Percentiles rank a stretch among this genome's conserved stretches.
Conservation (phyloP, 2,113 vertebrate genomes). For the Vulpes vulpes region DNA sequence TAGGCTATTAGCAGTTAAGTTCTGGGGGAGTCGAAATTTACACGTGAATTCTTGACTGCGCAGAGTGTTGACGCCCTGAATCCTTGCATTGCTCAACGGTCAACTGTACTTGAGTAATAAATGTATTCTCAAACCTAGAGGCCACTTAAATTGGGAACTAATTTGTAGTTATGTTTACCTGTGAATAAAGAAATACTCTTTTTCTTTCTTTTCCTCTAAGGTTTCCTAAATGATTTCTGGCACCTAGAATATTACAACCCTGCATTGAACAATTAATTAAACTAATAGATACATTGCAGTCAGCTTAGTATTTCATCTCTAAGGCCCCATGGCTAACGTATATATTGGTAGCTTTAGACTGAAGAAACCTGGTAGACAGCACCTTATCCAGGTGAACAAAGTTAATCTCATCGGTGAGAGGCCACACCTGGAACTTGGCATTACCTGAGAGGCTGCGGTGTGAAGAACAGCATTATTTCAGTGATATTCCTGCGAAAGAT, state of each 20-base stretch:
- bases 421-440: neutral
- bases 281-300: neutral
- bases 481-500: neutral
- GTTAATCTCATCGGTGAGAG: neutral
- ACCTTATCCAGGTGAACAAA: neutral
- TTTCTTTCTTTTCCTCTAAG: neutral
- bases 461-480: neutral
- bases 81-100: neutral
- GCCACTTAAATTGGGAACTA: neutral
- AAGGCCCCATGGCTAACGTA: neutral
- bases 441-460: neutral
- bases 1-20: neutral
- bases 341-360: neutral
- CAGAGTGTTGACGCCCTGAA: neutral
- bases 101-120: neutral
- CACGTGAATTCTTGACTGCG: neutral
- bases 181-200: neutral
- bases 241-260: neutral
- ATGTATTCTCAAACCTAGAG: neutral
- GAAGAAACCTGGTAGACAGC: neutral
- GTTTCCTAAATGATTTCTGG: constrained; percentile 12
- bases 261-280: neutral
- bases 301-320: neutral
- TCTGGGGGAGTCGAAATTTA: neutral
- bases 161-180: neutral